These are phyloP conservation scores for Steromphala cineraria DNA, from an alignment of 2,888 invertebrate species.

Conservation along the genomic window DNA sequence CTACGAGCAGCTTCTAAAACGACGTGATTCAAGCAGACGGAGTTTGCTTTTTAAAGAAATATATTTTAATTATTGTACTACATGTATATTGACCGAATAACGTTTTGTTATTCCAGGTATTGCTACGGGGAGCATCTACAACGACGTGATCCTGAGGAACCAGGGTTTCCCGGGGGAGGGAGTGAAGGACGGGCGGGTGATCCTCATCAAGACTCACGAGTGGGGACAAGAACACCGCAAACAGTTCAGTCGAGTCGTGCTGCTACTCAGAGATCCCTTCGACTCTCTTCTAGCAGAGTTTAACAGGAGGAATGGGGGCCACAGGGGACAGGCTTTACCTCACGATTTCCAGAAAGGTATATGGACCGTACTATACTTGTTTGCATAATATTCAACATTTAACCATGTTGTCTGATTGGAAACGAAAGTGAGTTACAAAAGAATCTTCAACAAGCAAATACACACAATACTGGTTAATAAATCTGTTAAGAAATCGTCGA, in stretches of 20 bases:
- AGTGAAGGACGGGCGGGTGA: constrained; percentile 30
- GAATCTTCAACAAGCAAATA: no score
- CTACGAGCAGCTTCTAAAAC: no score
- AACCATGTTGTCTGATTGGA: no score
- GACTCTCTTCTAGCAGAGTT: constrained; percentile 50
- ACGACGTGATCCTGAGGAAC: constrained; percentile 34
- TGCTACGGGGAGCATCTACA: constrained; percentile 47
- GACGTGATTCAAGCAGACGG: no score
- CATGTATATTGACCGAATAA: no score
- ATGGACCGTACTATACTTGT: not conserved
- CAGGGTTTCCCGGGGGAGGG: constrained; percentile 51
- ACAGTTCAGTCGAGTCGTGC: constrained; percentile 39
- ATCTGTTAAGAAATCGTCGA: no score
- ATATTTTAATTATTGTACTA: no score
- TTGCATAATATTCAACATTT: no score
- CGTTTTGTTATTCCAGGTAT: no score
- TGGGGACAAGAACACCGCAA: constrained; percentile 27
- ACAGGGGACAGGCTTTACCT: constrained; percentile 36
- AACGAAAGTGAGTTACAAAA: not conserved
- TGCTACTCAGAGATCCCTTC: constrained; percentile 47
- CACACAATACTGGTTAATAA: no score
- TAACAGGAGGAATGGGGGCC: constrained; percentile 43
- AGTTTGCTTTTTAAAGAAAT: no score
- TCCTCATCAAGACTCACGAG: constrained; percentile 48
- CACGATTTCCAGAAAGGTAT: constrained; percentile 37